Evolutionary conservation across 2,888 invertebrate species (phyloP), one percentile per base, ranked within the genome.

Genomic region (Heliconius cydno): DNA sequence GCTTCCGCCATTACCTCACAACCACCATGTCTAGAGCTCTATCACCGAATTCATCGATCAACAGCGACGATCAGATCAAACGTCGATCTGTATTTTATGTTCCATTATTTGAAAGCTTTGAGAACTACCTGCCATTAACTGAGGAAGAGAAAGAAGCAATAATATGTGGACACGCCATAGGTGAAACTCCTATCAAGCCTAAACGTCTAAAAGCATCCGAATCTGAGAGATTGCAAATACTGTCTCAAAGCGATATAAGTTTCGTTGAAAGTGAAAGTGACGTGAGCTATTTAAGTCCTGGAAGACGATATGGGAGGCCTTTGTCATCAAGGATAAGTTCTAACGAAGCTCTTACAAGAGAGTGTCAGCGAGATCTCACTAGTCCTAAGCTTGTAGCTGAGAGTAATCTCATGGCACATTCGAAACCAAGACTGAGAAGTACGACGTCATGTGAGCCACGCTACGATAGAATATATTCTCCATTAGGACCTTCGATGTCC

Each of bases 71-170:
- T 77, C 92, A 94, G 83, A 88, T 95, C 82, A 94, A 96, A 75
- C 95, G 97, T 81, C 95, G 97, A 82, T 97, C 97, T 74, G 97
- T 97, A 84, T 97, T 97, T 91, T 97, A 97, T 92, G 97, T 97
- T 83, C 96, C 97, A 84, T 92, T 97, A 84, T 96, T 96, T 81
- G 96, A 96, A 84, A 96, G 96, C 85, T 96, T 95, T 84, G 95
- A 94, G 77, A 96, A 96, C 87, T 96, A 96, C 86, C 92, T 96
- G 73, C 96, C 96, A 41, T 93, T 96, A 79, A 92, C 94, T 41
- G 88, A 91, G 78, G 93, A 93, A 87, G 94, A 95, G 88, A 93
- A 91, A 82, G 94, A 94, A 84, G 95, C 95, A 83, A 70, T 95
- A 67, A 89, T 95, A 87, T 90, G 91, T 41, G 94, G 94, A 15